These are phyloP conservation scores for Phthorimaea operculella DNA, from an alignment of 1,140 invertebrate species.

Conservation along the genomic window DNA sequence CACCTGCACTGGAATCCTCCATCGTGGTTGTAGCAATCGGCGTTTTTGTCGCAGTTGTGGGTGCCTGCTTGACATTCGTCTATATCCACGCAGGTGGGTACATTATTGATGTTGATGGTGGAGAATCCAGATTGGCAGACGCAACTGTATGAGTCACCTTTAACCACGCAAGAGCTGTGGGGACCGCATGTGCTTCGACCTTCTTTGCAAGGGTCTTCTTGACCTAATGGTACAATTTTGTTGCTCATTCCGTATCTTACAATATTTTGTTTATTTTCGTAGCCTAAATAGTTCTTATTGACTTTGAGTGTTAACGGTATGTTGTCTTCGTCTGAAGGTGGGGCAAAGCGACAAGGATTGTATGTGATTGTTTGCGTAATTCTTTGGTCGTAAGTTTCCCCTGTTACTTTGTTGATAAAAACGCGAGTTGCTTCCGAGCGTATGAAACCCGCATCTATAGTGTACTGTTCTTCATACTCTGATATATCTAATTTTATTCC, in stretches of 20 bases:
- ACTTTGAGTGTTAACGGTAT: constrained; percentile 75
- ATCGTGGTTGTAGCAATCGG: constrained; percentile 84
- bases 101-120: constrained; percentile 69
- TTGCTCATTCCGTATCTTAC: constrained; percentile 87
- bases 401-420: constrained; percentile 62
- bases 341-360: constrained; percentile 68
- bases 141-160: constrained; percentile 78
- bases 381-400: constrained; percentile 47
- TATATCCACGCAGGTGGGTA: constrained; percentile 77
- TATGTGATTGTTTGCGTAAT: constrained; percentile 69
- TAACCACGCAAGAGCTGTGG: constrained; percentile 84
- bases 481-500: constrained; percentile 76
- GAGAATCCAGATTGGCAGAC: constrained; percentile 80
- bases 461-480: constrained; percentile 87
- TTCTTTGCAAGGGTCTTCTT: constrained; percentile 84
- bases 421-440: constrained; percentile 65
- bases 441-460: constrained; percentile 72
- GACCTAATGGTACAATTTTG: constrained; percentile 77
- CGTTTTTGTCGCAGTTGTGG: constrained; percentile 85
- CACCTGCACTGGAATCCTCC: constrained; percentile 84
- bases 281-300: constrained; percentile 75
- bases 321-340: constrained; percentile 47
- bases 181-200: constrained; percentile 78
- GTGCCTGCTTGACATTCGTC: constrained; percentile 85
- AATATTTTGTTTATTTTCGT: constrained; percentile 80